Conservation (phyloP, 2,888 invertebrate genomes). For the Choreutis nemorana region DNA sequence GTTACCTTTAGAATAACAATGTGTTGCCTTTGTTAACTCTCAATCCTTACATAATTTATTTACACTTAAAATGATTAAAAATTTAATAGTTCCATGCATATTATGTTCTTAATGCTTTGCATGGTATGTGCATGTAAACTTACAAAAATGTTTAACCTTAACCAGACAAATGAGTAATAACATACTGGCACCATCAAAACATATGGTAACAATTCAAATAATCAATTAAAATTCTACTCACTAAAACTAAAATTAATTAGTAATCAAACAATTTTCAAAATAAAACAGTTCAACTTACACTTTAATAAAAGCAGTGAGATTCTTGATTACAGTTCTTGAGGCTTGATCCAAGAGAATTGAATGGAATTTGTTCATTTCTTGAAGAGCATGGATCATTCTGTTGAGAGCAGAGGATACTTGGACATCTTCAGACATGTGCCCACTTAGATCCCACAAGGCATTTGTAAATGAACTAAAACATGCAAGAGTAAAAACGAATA, state of each 20-base stretch:
- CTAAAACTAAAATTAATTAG: background rate
- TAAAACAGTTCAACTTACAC: slow-evolving; percentile 66
- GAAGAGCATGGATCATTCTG: slow-evolving; percentile 71
- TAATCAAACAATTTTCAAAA: slow-evolving; percentile 1
- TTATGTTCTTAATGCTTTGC: no score
- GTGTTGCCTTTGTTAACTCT: no score
- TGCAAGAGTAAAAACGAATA: slow-evolving; percentile 9
- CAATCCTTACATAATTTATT: no score
- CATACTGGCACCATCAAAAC: no score
- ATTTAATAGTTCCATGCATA: no score
- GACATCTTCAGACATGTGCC: slow-evolving; percentile 86
- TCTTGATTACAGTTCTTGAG: slow-evolving; percentile 88
- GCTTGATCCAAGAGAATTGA: slow-evolving; percentile 92
- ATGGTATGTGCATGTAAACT: no score
- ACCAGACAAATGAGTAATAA: no score
- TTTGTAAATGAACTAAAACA: slow-evolving; percentile 78
- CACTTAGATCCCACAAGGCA: slow-evolving; percentile 89
- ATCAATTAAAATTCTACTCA: background rate
- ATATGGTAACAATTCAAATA: background rate
- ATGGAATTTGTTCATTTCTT: slow-evolving; percentile 95
- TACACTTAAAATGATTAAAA: no score
- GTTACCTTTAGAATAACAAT: no score
- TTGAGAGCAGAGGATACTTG: slow-evolving; percentile 79
- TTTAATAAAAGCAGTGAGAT: slow-evolving; percentile 88
- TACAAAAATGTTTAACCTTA: no score